Conservation (phyloP, 1,140 invertebrate genomes). For the Choristoneura fumiferana region DNA sequence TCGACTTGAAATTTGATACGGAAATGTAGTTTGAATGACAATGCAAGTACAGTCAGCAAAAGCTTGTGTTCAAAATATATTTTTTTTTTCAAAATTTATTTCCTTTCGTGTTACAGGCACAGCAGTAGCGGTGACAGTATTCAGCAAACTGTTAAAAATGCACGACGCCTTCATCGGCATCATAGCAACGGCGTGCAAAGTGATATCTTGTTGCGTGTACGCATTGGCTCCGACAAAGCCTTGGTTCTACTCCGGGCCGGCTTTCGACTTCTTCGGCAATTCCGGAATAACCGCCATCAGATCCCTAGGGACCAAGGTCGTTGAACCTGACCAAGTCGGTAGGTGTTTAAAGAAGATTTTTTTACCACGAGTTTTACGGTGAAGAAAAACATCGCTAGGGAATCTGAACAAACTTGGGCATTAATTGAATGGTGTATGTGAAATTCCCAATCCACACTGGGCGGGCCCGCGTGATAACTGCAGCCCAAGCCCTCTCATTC, state of each 20-base stretch:
- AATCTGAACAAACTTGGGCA: too few relatives aligned
- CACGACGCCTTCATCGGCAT: slow-evolving; percentile 66
- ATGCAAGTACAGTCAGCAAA: too few relatives aligned
- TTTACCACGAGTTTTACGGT: too few relatives aligned
- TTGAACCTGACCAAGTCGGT: slow-evolving; percentile 75
- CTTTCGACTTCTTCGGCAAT: slow-evolving; percentile 78
- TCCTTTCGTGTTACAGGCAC: slow-evolving; percentile 54
- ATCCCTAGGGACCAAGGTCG: slow-evolving; percentile 80
- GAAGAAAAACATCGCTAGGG: too few relatives aligned
- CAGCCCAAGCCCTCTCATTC: too few relatives aligned
- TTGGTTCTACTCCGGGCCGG: slow-evolving; percentile 67
- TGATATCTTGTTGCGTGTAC: slow-evolving; percentile 56
- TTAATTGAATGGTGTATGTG: too few relatives aligned
- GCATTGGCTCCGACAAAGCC: slow-evolving; percentile 55
- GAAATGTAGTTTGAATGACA: too few relatives aligned
- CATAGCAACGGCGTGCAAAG: slow-evolving; percentile 63
- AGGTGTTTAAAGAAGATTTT: slow-evolving; percentile 30
- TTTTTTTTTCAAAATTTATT: too few relatives aligned
- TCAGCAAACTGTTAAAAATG: slow-evolving; percentile 65
- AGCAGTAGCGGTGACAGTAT: slow-evolving; percentile 57
- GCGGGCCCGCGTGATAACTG: too few relatives aligned
- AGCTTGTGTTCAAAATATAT: too few relatives aligned
- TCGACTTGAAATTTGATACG: too few relatives aligned
- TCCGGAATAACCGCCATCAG: slow-evolving; percentile 76
- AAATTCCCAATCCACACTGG: too few relatives aligned